Evolutionary conservation across 2,113 vertebrate species (phyloP).

Genomic region (Henicopernis longicauda): DNA sequence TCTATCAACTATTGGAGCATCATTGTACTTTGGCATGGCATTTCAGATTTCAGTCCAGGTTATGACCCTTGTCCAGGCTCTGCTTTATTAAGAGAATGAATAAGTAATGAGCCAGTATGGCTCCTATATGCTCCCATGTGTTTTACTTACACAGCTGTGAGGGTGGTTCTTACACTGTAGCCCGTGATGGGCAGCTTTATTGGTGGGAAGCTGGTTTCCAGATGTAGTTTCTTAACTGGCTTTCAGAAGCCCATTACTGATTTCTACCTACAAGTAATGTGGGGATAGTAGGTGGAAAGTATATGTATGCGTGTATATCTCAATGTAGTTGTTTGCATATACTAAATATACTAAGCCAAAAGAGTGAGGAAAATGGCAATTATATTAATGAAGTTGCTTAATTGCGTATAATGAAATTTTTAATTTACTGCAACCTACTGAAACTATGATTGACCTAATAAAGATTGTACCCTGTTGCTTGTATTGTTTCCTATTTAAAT

Average conservation of each 20-base stretch:
- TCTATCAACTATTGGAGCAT: not conserved
- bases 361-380: conserved; percentile 50
- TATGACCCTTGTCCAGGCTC: not conserved
- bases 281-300: not conserved
- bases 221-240: not conserved
- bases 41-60: conserved; percentile 21
- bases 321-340: conserved; percentile 49
- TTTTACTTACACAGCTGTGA: not conserved
- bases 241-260: not conserved
- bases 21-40: not conserved
- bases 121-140: not conserved
- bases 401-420: conserved; percentile 62
- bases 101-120: not conserved
- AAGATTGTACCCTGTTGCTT: conserved; percentile 57
- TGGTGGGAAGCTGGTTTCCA: not conserved
- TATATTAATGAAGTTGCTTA: conserved; percentile 65
- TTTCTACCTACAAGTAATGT: not conserved
- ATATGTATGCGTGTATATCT: not conserved
- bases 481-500: conserved; percentile 68
- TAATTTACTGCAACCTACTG: conserved; percentile 59
- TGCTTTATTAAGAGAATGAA: not conserved
- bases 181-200: not conserved
- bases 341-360: conserved; percentile 14
- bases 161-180: not conserved
- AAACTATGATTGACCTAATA: conserved; percentile 67